Percentiles rank a stretch among this genome's conserved stretches.
These are phyloP conservation scores for Pollenia griseotomentosa DNA, from an alignment of 2,888 invertebrate species.

Conservation along the genomic window DNA sequence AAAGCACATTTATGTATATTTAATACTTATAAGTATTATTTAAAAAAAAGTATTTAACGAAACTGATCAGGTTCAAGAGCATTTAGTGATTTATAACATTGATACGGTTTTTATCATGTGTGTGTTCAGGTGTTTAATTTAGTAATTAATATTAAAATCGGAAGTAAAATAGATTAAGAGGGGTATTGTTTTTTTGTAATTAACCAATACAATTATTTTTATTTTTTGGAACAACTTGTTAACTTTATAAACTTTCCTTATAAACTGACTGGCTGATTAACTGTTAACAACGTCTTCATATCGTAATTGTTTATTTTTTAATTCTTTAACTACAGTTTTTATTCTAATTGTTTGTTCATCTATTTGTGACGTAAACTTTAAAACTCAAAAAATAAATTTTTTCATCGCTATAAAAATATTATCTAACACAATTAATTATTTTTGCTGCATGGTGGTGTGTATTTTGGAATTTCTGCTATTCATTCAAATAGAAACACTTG, in stretches of 20 bases:
- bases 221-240: constrained; percentile 42
- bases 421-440: constrained; percentile 13
- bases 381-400: background rate
- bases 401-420: constrained; percentile 16
- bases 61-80: constrained; percentile 28
- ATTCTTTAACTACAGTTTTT: constrained; percentile 30
- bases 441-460: constrained; percentile 4
- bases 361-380: constrained; percentile 58
- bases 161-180: constrained; percentile 28
- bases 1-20: constrained; percentile 6
- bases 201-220: background rate
- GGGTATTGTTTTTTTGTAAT: background rate
- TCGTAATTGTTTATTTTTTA: constrained; percentile 14
- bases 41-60: background rate
- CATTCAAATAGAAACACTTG: constrained; percentile 13
- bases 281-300: constrained; percentile 4
- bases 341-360: constrained; percentile 23
- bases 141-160: constrained; percentile 50
- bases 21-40: background rate
- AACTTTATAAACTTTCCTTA: constrained; percentile 33
- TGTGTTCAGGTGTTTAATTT: background rate
- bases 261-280: constrained; percentile 31
- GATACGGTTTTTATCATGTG: constrained; percentile 7
- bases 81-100: constrained; percentile 39
- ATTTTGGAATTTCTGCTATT: constrained; percentile 42